Base-by-base conservation (phyloP, 2,797 vertebrate genomes). In the Lagorchestes hirsutus region DNA sequence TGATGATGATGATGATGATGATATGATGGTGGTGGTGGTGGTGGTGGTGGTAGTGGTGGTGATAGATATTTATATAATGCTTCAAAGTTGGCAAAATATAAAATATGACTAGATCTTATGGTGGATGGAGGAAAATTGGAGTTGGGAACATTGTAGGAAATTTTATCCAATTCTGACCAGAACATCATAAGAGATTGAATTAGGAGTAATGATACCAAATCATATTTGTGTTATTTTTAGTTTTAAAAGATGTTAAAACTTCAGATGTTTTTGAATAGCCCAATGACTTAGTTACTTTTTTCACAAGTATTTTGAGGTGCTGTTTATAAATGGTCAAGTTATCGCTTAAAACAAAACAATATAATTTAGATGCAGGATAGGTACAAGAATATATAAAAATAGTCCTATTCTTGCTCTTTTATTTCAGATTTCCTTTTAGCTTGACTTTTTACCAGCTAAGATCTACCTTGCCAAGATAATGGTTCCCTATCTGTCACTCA, bases 381-480 rank as follows among this genome's bases (percentile, higher is more conserved):
- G 16, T 90, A 16, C 62, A 96, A 95, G 82, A 92, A 67, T 34
- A 92, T n/a, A 93, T 91, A 22, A 82, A 96, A 96, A 90, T 55
- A 82, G 92, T 90, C 54, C 90, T 90, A 94, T 93, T 59, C 58
- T 90, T 67, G 28, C 22, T 55, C 18, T 93, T 92, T 96, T 90
- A 62, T 94, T 97, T 97, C 55, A 96, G 92, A 28, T 93, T 96
- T 96, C 93, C 54, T 91, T 97, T 93, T 94, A 93, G 92, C 34
- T 92, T 96, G 94, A 94, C 24, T 96, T 95, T 97, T 96, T 97
- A 57, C 92, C 96, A 95, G 95, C 90, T 94, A 91, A 96, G 67
- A 95, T 97, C 58, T 93, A 93, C 27, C 93, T 95, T 97, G 94
- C 94, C 93, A 96, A 96, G 95, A 94, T 95, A 97, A 97, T 52